Base-by-base conservation (phyloP, 2,888 invertebrate species). In the Hipparchia semele region DNA sequence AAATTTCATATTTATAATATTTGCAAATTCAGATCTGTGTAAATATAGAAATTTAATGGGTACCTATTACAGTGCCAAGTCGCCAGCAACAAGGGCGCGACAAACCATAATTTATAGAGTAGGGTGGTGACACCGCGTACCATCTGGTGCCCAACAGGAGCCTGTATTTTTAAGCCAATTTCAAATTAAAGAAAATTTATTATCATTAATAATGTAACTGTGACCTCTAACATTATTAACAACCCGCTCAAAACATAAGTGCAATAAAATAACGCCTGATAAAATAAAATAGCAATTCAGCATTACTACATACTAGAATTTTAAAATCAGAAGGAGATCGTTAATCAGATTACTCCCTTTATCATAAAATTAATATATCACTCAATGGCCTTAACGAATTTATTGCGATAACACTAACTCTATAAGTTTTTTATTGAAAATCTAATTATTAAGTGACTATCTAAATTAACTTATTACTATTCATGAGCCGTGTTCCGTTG, bases 71-170 rank as follows among this genome's bases (percentile, higher is more conserved):
- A 68, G 58, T 58, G 46, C 68, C 68, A 68, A 68, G 68, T 49
- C 58, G 68, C 58, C 49, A 49, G 68, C 13, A 58, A 59, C 68
- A 73, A 72, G 75, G 76, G 73, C 73, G 73, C 68, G 75, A 76
- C 70, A 76, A 76, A 72, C 73, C 75, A 75, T 76, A 78, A 78
- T 78, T 80, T 79, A 80, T 79, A 76, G 75, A 74, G 74, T 76
- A 76, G 76, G 75, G 75, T 75, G 78, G 75, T 77, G 76, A 79
- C 76, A 76, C 79, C 79, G 66, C 75, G 74, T 71, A 77, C 72
- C 80, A 79, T 79, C 80, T 79, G 80, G 68, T 72, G 54, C 70
- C 56, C 13, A 39, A 58, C 66, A 56, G 70, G 58, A 70, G 68
- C 66, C 60, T 75, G 12, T 12, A 45, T 65, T 69, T 73, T 73